These are phyloP conservation scores for Myotis brandtii DNA, from an alignment of 2,113 vertebrate species.

Conservation along the genomic window DNA sequence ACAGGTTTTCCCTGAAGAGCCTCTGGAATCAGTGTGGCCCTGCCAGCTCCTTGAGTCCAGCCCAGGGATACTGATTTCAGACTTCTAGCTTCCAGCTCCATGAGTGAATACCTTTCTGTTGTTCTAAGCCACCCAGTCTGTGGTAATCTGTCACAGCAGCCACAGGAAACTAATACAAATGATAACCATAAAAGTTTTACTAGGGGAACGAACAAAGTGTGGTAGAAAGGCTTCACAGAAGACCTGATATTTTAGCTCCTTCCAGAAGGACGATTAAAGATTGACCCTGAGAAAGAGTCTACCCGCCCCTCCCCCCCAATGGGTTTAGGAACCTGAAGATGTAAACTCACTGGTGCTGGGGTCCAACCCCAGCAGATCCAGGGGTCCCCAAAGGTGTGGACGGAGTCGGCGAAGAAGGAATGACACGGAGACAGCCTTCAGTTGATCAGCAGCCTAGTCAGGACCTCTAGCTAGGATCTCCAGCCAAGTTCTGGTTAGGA, in stretches of 20 bases:
- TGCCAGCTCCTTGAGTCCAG: neutral
- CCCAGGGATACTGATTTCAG: neutral
- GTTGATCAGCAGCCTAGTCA: no score
- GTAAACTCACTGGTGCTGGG: neutral
- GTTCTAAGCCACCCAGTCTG: neutral
- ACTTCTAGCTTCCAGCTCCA: neutral
- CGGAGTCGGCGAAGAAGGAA: no score
- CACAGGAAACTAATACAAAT: neutral
- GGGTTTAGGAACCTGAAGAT: no score
- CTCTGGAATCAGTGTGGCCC: neutral
- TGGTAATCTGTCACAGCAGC: neutral
- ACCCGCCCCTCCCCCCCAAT: fast-evolving
- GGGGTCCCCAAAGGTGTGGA: no score
- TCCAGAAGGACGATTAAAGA: neutral
- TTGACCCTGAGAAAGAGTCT: neutral
- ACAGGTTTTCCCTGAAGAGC: neutral
- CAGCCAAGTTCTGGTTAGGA: no score
- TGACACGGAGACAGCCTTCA: no score
- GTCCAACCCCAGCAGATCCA: no score
- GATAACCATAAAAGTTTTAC: neutral
- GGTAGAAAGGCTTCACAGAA: neutral
- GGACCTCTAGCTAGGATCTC: no score
- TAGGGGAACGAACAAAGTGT: neutral
- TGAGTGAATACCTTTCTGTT: neutral
- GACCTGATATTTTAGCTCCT: neutral